Evolutionary conservation across 2,113 vertebrate species (phyloP), one percentile per base, ranked within the genome.

Genomic region (Turnix velox): DNA sequence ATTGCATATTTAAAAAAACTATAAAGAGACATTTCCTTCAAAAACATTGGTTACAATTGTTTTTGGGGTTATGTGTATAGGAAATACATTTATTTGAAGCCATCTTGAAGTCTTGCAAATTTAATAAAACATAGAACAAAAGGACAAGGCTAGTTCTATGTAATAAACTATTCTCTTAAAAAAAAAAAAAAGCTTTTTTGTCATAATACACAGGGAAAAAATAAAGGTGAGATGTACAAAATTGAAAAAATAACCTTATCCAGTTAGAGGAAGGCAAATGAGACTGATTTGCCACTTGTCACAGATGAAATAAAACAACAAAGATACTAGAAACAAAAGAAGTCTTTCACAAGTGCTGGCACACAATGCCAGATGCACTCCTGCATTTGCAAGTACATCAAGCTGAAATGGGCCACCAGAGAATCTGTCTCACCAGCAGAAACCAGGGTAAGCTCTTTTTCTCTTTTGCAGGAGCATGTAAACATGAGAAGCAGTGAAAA

Each of bases 111-210:
- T 40, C 63, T 55, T 67, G 12, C 4, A 54, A 85, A 85, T 39
- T 52, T 61, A 62, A 71, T 46, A n/a, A 89, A 81, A 8, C 16
- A n/a, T 7, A 68, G 35, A 81, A 62, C 20, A 42, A 77, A 14
- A 61, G 20, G 43, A 77, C 54, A 61, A 75, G 12, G 27, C 5
- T 18, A 24, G 4, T 51, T 82, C 39, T 71, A 54, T 0, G 0
- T 33, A 80, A 71, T 45, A 77, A 89, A 18, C 14, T 54, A 28
- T 3, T 71, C 33, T 69, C 14, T 58, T 78, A 46, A 67, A 30
- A 49, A 46, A 74, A 30, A 49, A 46, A 74, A 48, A 82, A 77
- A 52, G 17, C 7, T 54, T 84, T 87, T 13, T 67, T 62, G n/a
- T 46, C 24, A 15, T 37, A 46, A 80, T 31, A 73, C 30, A 17